Evolutionary conservation across 2,797 vertebrate genomes (phyloP).

Genomic region (Anas acuta): DNA sequence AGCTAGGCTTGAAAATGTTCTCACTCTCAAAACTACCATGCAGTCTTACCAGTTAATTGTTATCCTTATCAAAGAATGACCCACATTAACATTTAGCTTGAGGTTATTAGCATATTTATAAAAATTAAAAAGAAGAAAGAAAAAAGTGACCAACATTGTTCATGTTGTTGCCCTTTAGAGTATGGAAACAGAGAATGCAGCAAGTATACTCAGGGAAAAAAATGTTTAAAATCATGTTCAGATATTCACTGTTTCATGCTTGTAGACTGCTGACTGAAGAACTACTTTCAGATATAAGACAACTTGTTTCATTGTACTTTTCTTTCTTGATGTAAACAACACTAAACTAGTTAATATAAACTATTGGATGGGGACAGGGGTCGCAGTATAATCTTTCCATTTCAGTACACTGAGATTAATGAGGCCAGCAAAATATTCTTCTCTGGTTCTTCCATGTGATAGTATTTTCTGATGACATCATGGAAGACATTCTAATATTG

Average conservation of each 20-base stretch:
- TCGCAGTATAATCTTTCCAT: conserved; percentile 65
- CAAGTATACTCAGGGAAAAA: conserved; percentile 25
- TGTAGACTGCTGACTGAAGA: conserved; percentile 51
- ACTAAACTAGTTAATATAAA: conserved; percentile 73
- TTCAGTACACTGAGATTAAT: conserved; percentile 73
- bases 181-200: conserved; percentile 15
- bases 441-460: conserved; percentile 47
- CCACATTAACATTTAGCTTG: conserved; percentile 81
- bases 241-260: conserved; percentile 18
- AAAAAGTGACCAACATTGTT: conserved; percentile 62
- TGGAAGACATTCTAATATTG: conserved; percentile 65
- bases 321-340: conserved; percentile 66
- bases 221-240: conserved; percentile 35
- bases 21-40: conserved; percentile 76
- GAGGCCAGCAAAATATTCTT: conserved; percentile 57
- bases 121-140: conserved; percentile 56
- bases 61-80: conserved; percentile 83
- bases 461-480: conserved; percentile 72
- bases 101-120: conserved; percentile 81
- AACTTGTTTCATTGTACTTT: conserved; percentile 52
- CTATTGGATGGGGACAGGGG: conserved; percentile 59
- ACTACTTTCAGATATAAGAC: conserved; percentile 40
- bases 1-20: conserved; percentile 73
- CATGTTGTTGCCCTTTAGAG: conserved; percentile 55
- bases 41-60: conserved; percentile 79